A percentile compares a stretch with the other conserved stretches of the same genome.
These are phyloP conservation scores for Lasioglossum malachurum DNA, from an alignment of 2,888 invertebrate genomes.

Conservation along the genomic window DNA sequence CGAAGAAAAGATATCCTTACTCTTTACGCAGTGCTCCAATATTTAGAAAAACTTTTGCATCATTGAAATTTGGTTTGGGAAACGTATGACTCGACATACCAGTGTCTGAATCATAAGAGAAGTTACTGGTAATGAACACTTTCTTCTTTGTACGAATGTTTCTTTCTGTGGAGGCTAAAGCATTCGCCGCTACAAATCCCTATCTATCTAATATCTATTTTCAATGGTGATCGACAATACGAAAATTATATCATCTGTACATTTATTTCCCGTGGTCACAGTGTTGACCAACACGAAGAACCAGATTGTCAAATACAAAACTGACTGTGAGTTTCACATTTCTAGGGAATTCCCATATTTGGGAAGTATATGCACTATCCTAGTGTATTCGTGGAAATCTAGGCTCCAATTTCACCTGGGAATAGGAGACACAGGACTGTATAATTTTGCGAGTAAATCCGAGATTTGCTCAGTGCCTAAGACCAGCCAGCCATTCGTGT, in stretches of 20 bases:
- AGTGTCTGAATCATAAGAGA: too few relatives aligned
- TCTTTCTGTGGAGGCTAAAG: too few relatives aligned
- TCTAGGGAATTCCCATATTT: background rate
- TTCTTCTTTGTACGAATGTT: too few relatives aligned
- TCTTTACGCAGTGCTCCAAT: too few relatives aligned
- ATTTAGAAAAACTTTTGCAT: too few relatives aligned
- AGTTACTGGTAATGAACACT: too few relatives aligned
- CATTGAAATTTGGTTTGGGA: too few relatives aligned
- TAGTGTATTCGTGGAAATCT: background rate
- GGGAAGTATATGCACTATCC: background rate
- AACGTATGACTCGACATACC: too few relatives aligned
- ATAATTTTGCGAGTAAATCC: background rate
- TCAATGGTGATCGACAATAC: background rate
- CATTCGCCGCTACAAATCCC: background rate
- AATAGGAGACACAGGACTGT: background rate
- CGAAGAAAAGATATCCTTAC: too few relatives aligned
- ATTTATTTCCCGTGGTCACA: background rate
- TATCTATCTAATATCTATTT: background rate
- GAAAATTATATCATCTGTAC: background rate
- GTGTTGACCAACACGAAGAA: background rate
- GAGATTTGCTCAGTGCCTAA: constrained; percentile 55
- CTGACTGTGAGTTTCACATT: background rate
- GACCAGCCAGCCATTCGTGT: constrained; percentile 47
- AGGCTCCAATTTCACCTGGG: background rate
- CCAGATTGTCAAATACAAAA: background rate